Base-by-base conservation (phyloP, 2,797 vertebrate genomes). In the Sparidentex hasta region DNA sequence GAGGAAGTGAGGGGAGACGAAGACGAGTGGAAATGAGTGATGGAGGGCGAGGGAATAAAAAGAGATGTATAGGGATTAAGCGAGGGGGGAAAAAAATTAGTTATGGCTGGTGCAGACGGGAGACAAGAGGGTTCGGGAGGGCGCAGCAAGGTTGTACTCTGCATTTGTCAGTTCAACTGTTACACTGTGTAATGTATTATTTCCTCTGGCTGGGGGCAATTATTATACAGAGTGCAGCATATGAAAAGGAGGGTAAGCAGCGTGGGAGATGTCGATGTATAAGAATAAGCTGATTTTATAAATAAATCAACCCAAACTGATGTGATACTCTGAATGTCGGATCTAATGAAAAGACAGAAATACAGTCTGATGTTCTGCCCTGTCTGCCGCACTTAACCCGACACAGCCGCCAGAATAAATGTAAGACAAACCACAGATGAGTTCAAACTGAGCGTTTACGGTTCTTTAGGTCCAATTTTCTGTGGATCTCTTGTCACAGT, bases 41-140 rank as follows among this genome's bases (percentile, higher is more conserved):
- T 88, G 20, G 86, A 84, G 82, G 74, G 72, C 48, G 58, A 71
- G 76, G 75, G 84, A 88, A 91, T 88, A 85, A 89, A 89, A 83
- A 70, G 78, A 88, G 83, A 86, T 87, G 80, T 88, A 90, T 82
- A 73, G 74, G 89, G 87, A 88, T 89, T 87, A 83, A 77, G 70
- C 23, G 76, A 52, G 81, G 38, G 80, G 62, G 74, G n/a, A 27
- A 33, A 69, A 63, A 77, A 81, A 87, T 89, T 85, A 86, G 87
- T 88, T 86, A 83, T 78, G 84, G 87, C 68, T 56, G 48, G 20
- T 63, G 71, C 69, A 81, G 83, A 71, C 58, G 27, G 78, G 79
- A 81, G 82, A 87, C 76, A 62, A 76, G 89, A 87, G 76, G 68
- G 88, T 86, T 87, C 2, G 86, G 79, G 47, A 75, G 74, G 81